phyloP scores from a whole-genome alignment of 1,140 invertebrate species.

The Chironomus tepperi region DNA sequence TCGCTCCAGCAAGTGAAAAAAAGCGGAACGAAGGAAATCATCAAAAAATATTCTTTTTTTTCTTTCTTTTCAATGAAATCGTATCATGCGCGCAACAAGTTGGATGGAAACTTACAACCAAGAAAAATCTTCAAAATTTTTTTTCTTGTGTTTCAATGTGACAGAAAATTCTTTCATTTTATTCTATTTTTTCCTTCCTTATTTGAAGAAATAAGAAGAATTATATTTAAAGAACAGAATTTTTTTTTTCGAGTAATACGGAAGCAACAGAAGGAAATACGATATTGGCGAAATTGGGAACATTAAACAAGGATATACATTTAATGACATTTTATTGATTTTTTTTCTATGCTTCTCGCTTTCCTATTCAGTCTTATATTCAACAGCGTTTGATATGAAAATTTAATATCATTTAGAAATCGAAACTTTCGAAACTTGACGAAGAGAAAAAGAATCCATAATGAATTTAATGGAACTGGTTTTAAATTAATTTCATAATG shows the following conservation, averaged over 20 bases:
- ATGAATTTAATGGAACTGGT: no score
- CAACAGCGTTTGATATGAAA: no score
- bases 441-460: no score
- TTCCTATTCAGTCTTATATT: no score
- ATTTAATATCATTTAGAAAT: no score
- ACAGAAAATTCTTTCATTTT: neutral
- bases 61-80: neutral
- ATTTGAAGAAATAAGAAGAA: neutral
- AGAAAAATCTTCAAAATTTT: constrained; percentile 5
- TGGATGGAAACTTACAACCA: neutral
- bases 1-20: neutral
- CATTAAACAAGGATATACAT: constrained; percentile 2
- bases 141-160: constrained; percentile 2
- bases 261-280: constrained; percentile 1
- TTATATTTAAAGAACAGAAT: neutral
- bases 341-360: neutral
- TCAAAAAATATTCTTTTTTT: constrained; percentile 8
- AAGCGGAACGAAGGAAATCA: constrained; percentile 3
- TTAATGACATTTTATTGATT: constrained; percentile 15
- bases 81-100: constrained; percentile 20
- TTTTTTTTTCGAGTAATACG: neutral
- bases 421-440: no score
- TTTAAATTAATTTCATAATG: no score
- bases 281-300: constrained; percentile 6
- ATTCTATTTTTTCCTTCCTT: neutral